Base-by-base conservation (phyloP, 2,888 invertebrate genomes). In the Dasysyrphus albostriatus region DNA sequence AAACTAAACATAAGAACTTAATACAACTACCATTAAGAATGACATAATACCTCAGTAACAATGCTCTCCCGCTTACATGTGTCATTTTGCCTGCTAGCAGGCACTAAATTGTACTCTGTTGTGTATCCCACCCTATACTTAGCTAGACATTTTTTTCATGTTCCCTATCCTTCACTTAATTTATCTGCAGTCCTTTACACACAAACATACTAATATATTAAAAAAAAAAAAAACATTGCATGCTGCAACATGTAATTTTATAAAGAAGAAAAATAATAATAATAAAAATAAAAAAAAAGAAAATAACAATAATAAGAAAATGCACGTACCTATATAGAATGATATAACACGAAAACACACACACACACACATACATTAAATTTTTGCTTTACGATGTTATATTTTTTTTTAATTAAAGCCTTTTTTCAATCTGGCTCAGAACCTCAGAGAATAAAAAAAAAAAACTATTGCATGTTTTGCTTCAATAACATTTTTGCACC, bases 401-500 rank as follows among this genome's bases (percentile, higher is more conserved):
- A 29, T 69, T 39, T 70, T 63, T 67, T 87, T 87, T 83, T 74
- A 75, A 82, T 87, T 82, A 83, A 72, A 70, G 58, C 70, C 19
- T 44, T 82, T 61, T 58, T 49, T 54, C 75, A 74, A 65, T 83
- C 70, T 58, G 34, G 49, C 39, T 74, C 19, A 32, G 58, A 56
- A 47, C 32, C n/a, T 24, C 24, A 24, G 54, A 24, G 39, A 16
- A 12, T 4, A 29, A 10, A 61, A 69, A 47, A 63, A 77, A 82
- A 82, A 51, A 73, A 63, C 78, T 87, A 78, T 87, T 87, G 87
- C 87, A 87, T 87, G 87, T 87, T 75, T 79, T 65, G 59, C 83
- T 47, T 83, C 87, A 83, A 87, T 87, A 87, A 82, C 51, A 61
- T 72, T 77, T 83, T 74, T 82, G 82, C 74, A 74, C 81, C 73